Evolutionary conservation across 2,113 vertebrate species (phyloP), one percentile per base, ranked within the genome.

Genomic region (Smithornis capensis): DNA sequence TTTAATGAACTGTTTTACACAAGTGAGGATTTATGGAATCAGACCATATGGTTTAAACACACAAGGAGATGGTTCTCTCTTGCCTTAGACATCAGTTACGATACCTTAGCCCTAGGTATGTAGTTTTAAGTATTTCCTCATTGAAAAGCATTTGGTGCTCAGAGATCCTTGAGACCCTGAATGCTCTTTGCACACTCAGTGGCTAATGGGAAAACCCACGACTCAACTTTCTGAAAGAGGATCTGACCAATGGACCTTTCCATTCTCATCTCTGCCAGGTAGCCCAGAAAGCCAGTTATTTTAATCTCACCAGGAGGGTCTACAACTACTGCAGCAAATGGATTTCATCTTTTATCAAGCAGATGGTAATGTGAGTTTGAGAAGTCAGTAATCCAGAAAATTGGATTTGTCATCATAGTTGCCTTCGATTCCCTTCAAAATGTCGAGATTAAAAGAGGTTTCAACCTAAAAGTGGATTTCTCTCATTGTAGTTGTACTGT

Each of bases 131-230:
- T 24, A 22, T 77, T 60, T 95, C 15, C 40, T 57, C 6, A 1
- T 11, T 44, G 35, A 40, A 88, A 63, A 70, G 15, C 4, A 3
- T 44, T 62, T 15, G 38, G 25, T 69, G 40, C 27, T 77, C 23
- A 57, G 31, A 78, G 40, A 67, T 71, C 52, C 55, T 44, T 44
- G 21, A 57, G 44, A 33, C 27, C n/a, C 49, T 0, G 0, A 73
- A 35, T 0, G 2, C 21, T 31, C 25, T 83, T 71, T 57, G 25
- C 29, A 10, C 1, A 0, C 24, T 79, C 4, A 0, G 12, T 55
- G 40, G 40, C 68, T 60, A 5, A 65, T 6, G 18, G 52, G 33
- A 62, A 14, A 42, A 64, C 24, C 19, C 33, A 12, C 35, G 49
- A 40, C 42, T 28, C 55, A 16, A 6, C 33, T 86, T 80, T 88